Percentiles rank a stretch among this genome's conserved stretches.
These are phyloP conservation scores for Anadara kagoshimensis DNA, from an alignment of 1,140 invertebrate genomes.

Conservation along the genomic window DNA sequence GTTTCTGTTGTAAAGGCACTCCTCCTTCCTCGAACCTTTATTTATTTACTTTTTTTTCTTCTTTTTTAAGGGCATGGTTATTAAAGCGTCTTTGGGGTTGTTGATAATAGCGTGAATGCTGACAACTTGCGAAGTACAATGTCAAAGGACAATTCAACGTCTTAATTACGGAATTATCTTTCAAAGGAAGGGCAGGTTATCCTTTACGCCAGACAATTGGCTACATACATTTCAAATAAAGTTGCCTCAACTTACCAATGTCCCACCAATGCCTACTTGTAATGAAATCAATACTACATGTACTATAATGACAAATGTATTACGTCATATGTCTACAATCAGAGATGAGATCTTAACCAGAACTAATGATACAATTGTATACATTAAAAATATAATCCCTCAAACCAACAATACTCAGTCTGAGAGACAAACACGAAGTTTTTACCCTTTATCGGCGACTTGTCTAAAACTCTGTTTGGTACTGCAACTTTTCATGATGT, in stretches of 20 bases:
- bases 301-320: no score
- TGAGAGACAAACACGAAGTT: slow-evolving; percentile 11
- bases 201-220: slow-evolving; percentile 17
- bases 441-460: slow-evolving; percentile 22
- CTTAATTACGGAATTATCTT: slow-evolving; percentile 29
- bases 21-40: not conserved
- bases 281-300: not conserved
- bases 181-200: slow-evolving; percentile 5
- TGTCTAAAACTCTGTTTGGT: slow-evolving; percentile 32
- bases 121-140: not conserved
- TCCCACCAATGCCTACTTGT: slow-evolving; percentile 4
- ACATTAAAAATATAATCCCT: slow-evolving; percentile 16
- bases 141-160: not conserved
- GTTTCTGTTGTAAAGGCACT: not conserved
- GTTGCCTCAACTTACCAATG: not conserved
- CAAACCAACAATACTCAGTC: slow-evolving; percentile 1
- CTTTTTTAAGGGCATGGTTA: not conserved
- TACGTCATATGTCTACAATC: slow-evolving; percentile 12
- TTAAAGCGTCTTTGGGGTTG: not conserved
- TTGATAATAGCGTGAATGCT: not conserved
- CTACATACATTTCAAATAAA: slow-evolving; percentile 21
- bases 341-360: slow-evolving; percentile 8
- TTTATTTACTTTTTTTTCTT: not conserved
- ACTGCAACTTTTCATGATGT: slow-evolving; percentile 32
- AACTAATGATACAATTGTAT: slow-evolving; percentile 6